Evolutionary conservation across 2,113 vertebrate genomes (phyloP), one percentile per base, ranked within the genome.

Genomic region (Tinamus guttatus): DNA sequence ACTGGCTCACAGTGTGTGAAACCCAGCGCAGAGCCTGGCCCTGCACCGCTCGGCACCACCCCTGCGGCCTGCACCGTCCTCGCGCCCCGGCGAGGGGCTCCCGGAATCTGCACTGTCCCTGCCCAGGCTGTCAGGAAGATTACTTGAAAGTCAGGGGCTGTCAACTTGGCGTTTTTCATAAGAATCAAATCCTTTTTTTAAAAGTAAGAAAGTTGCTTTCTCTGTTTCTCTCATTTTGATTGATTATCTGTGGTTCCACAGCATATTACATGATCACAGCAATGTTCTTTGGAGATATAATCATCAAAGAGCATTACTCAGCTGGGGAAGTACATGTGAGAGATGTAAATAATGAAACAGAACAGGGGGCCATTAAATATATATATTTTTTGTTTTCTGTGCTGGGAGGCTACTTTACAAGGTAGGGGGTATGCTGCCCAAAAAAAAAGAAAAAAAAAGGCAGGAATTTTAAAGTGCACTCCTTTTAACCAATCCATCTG

Each of bases 271-370:
- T 91, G 97, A 98, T 98, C 98, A 97, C 94, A 98, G 96, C 83
- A 89, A 97, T 97, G 95, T 96, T 98, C 96, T 98, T 98, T 97
- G 97, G 97, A 97, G 97, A 98, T 98, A 97, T 36, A 97, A 97
- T 98, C 97, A 98, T 98, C 97, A 98, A 98, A 98, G 98, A 95
- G 93, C 82, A 96, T 97, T 95, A 93, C 94, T 95, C 96, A 97
- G 97, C 95, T 98, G 81, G 93, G 49, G 76, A 96, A 95, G 92
- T 92, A 90, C 92, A 96, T 86, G 95, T 95, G 96, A 96, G 89
- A 91, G 90, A 74, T 96, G 94, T 98, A 96, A 98, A 98, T 98
- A 98, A 98, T 98, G 97, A 97, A 98, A 97, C 58, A 91, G 90
- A 97, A 97, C 97, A 96, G 97, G 97, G 89, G 88, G 88, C 86